These are phyloP conservation scores for Tribolium madens DNA, from an alignment of 1,140 invertebrate species.

Conservation along the genomic window DNA sequence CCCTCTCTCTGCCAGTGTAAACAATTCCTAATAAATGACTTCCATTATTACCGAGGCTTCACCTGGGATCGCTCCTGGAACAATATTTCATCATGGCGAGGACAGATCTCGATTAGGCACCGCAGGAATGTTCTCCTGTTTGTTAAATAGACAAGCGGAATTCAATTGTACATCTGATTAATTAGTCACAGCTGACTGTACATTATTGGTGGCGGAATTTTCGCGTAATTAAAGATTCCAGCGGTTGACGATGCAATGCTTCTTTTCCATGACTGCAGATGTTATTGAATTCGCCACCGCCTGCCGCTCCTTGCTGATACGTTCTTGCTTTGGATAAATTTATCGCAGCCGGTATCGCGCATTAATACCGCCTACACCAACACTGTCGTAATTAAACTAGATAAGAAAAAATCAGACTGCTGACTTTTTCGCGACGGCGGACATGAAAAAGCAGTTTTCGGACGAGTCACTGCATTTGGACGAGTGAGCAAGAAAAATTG, in stretches of 20 bases:
- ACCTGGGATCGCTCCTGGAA: constrained; percentile 43
- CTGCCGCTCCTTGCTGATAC: neutral
- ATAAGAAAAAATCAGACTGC: neutral
- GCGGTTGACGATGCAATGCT: constrained; percentile 34
- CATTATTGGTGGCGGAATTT: constrained; percentile 45
- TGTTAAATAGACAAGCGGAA: constrained; percentile 52
- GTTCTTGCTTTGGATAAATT: constrained; percentile 5
- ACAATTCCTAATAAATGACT: constrained; percentile 50
- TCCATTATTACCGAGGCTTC: constrained; percentile 42
- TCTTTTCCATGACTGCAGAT: constrained; percentile 16
- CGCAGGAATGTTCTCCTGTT: constrained; percentile 51
- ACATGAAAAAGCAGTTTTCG: neutral
- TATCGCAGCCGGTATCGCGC: constrained; percentile 3
- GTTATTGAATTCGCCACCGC: constrained; percentile 10
- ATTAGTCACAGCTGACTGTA: constrained; percentile 49
- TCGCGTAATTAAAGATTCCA: constrained; percentile 50
- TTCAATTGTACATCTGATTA: constrained; percentile 54
- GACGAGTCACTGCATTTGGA: neutral
- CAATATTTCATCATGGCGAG: constrained; percentile 49
- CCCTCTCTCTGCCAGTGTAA: constrained; percentile 38
- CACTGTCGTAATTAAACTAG: constrained; percentile 12
- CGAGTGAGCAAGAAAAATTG: neutral
- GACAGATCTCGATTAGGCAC: constrained; percentile 53
- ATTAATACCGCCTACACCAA: neutral
- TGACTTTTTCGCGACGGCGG: neutral